phyloP scores from a whole-genome alignment of 30 jellyfish, hydroid and myxozoan species.

The Morbakka virulenta region DNA sequence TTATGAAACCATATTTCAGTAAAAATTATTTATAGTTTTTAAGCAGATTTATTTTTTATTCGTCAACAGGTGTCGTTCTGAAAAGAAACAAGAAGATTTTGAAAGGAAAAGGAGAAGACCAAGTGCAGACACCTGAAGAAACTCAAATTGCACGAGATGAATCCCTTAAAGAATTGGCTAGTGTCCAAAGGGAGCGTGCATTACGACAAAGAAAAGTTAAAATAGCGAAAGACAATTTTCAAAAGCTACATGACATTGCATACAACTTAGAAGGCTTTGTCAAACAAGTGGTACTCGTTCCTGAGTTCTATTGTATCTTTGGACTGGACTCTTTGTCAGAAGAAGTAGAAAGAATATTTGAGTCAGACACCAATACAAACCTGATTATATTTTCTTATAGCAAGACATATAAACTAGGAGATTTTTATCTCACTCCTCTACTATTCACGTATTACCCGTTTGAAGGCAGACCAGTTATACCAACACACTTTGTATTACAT shows the following conservation, averaged over 20 bases:
- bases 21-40: no score
- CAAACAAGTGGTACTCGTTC: slow-evolving; percentile 52
- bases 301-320: slow-evolving; percentile 52
- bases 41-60: no score
- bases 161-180: background rate
- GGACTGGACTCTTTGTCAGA: slow-evolving; percentile 61
- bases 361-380: slow-evolving; percentile 2
- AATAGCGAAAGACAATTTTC: slow-evolving; percentile 52
- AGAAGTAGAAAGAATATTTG: slow-evolving; percentile 61
- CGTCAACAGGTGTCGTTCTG: background rate
- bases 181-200: background rate
- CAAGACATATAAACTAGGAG: slow-evolving; percentile 67
- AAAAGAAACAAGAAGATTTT: background rate
- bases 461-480: slow-evolving; percentile 79
- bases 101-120: background rate
- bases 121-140: background rate
- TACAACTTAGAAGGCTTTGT: slow-evolving; percentile 59
- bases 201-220: slow-evolving; percentile 27
- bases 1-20: no score
- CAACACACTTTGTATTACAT: slow-evolving; percentile 78
- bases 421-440: slow-evolving; percentile 58
- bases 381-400: slow-evolving; percentile 67
- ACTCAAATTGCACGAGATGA: background rate
- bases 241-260: slow-evolving; percentile 73
- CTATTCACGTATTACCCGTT: slow-evolving; percentile 69